phyloP scores from a whole-genome alignment of 23 tunicate genomes.

The Oikopleura dioica region DNA sequence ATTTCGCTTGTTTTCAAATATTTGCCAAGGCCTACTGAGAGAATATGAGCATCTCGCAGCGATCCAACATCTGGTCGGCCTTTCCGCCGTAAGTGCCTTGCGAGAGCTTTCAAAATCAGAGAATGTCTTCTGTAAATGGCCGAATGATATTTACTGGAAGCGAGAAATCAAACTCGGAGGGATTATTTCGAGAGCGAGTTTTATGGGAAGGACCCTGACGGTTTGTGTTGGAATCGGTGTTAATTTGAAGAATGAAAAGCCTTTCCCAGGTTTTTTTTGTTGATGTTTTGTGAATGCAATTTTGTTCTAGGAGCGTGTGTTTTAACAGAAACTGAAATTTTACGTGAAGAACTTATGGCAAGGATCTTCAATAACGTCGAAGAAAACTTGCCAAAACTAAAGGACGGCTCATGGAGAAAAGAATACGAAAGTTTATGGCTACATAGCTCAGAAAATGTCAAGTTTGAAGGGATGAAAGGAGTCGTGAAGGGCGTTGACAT shows the following conservation, averaged over 20 bases:
- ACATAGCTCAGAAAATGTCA: neutral
- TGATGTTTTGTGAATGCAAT: no score
- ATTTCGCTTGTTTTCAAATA: no score
- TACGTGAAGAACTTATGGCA: neutral
- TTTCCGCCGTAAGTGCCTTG: neutral
- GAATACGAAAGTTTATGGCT: neutral
- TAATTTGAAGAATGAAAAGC: neutral
- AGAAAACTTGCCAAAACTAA: neutral
- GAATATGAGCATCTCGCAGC: slow-evolving; percentile 2
- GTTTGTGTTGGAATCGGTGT: slow-evolving; percentile 11
- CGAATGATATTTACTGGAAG: slow-evolving; percentile 1
- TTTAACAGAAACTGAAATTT: neutral
- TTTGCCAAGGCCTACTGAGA: no score
- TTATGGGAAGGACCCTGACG: neutral
- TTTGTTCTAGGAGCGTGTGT: neutral
- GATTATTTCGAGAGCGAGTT: neutral
- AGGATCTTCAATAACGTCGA: neutral
- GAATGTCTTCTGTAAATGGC: neutral
- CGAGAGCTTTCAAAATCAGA: neutral
- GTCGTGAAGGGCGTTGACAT: neutral
- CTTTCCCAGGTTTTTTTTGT: no score
- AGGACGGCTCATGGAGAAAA: neutral
- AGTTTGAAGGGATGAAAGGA: neutral
- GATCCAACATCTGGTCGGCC: neutral
- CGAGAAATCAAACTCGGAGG: slow-evolving; percentile 4